Conservation (phyloP, 2,888 invertebrate species). For the Chouioia cunea region DNA sequence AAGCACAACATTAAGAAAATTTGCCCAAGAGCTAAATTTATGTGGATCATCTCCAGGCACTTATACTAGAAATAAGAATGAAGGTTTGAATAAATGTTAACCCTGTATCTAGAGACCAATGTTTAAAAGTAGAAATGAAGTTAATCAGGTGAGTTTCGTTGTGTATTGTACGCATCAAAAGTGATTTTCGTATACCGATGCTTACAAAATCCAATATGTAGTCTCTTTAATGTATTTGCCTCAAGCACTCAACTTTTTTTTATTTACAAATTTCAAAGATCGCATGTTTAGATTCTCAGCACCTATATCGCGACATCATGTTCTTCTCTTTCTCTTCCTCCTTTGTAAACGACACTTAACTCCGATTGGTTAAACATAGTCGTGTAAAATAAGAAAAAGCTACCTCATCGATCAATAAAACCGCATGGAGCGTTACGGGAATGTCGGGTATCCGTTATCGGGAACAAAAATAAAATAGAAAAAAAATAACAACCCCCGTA, state of each 20-base stretch:
- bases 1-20: background rate
- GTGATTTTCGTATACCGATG: background rate
- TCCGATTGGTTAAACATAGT: constrained; percentile 1
- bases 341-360: no score
- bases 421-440: constrained; percentile 19
- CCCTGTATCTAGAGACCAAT: background rate
- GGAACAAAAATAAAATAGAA: background rate
- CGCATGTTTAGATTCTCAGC: background rate
- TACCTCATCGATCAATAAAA: constrained; percentile 5
- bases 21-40: constrained; percentile 26
- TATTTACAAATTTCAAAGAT: constrained; percentile 20
- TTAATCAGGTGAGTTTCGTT: constrained; percentile 12
- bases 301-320: no score
- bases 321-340: no score
- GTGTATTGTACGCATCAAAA: background rate
- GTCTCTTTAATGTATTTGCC: no score
- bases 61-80: constrained; percentile 5
- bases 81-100: constrained; percentile 22
- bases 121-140: constrained; percentile 23
- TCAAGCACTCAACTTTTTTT: background rate
- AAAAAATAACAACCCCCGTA: constrained; percentile 17
- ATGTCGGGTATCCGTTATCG: constrained; percentile 30
- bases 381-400: constrained; percentile 11
- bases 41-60: constrained; percentile 1
- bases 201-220: background rate